These are phyloP conservation scores for Syngnathus acus DNA, from an alignment of 2,797 vertebrate genomes.

Conservation along the genomic window DNA sequence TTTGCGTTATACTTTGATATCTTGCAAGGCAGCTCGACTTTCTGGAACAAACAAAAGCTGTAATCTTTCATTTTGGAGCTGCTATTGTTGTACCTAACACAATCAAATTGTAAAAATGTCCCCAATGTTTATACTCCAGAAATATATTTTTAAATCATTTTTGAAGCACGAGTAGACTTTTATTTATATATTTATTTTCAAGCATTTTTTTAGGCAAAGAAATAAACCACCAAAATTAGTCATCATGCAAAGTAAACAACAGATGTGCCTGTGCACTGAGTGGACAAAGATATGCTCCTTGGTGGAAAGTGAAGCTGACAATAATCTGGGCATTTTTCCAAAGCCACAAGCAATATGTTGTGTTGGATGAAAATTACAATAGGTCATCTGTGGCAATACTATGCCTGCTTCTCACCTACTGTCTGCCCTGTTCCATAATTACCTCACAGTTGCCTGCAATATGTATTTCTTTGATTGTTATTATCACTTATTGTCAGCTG, in stretches of 20 bases:
- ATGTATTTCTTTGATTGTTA: not conserved
- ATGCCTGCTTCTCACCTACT: not conserved
- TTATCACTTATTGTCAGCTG: not conserved
- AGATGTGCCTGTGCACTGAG: not conserved
- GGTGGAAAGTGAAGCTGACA: not conserved
- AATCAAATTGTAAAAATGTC: not conserved
- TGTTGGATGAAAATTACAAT: not conserved
- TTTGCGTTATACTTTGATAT: not conserved
- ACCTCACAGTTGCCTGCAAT: not conserved
- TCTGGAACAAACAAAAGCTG: not conserved
- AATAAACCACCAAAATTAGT: not conserved
- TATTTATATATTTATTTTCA: not conserved
- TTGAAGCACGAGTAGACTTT: not conserved
- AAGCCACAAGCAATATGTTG: slow-evolving; percentile 1
- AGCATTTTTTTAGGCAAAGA: not conserved
- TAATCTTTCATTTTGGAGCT: slow-evolving; percentile 3
- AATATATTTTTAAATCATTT: not conserved
- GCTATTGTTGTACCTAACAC: not conserved
- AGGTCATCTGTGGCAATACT: not conserved
- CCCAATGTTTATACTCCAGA: not conserved
- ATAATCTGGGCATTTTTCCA: not conserved
- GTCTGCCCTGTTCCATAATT: slow-evolving; percentile 2
- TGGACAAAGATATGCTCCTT: not conserved
- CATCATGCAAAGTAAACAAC: not conserved
- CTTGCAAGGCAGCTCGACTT: not conserved